Evolutionary conservation across 2,113 vertebrate species (phyloP).

Genomic region (Casuarius casuarius): DNA sequence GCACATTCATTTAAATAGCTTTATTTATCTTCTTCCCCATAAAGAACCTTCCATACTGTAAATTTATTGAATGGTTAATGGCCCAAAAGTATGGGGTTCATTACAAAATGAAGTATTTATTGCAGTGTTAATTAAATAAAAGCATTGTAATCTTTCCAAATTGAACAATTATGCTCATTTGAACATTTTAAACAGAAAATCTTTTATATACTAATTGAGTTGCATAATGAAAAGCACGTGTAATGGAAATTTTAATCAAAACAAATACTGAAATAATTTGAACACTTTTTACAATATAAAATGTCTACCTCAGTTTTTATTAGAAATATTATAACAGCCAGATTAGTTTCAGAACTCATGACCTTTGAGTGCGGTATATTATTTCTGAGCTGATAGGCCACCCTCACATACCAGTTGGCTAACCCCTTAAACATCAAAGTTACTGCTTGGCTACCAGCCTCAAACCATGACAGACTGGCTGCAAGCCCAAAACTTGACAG

Average conservation of each 20-base stretch:
- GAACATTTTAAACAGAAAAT: conserved; percentile 88
- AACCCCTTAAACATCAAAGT: conserved; percentile 92
- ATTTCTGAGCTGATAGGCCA: conserved; percentile 87
- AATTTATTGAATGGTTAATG: conserved; percentile 84
- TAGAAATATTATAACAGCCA: conserved; percentile 75
- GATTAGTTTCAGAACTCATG: conserved; percentile 80
- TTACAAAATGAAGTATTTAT: conserved; percentile 87
- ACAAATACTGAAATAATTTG: conserved; percentile 80
- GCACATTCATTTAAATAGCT: conserved; percentile 72
- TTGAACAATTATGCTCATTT: conserved; percentile 90
- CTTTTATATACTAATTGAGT: conserved; percentile 85
- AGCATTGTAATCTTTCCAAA: conserved; percentile 87
- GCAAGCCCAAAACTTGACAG: conserved; percentile 86
- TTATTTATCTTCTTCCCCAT: conserved; percentile 81
- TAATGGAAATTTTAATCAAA: conserved; percentile 87
- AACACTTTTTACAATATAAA: conserved; percentile 77
- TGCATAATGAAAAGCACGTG: conserved; percentile 85
- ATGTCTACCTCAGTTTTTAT: conserved; percentile 79
- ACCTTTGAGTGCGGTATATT: conserved; percentile 82
- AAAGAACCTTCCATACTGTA: conserved; percentile 81
- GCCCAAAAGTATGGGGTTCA: conserved; percentile 81
- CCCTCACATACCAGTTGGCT: conserved; percentile 90
- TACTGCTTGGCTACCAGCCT: conserved; percentile 90
- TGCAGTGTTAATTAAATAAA: conserved; percentile 90
- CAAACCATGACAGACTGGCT: conserved; percentile 93